A percentile compares a stretch with the other conserved stretches of the same genome.
Evolutionary conservation across 2,888 invertebrate species (phyloP).

Genomic region (Crocallis elinguaria): DNA sequence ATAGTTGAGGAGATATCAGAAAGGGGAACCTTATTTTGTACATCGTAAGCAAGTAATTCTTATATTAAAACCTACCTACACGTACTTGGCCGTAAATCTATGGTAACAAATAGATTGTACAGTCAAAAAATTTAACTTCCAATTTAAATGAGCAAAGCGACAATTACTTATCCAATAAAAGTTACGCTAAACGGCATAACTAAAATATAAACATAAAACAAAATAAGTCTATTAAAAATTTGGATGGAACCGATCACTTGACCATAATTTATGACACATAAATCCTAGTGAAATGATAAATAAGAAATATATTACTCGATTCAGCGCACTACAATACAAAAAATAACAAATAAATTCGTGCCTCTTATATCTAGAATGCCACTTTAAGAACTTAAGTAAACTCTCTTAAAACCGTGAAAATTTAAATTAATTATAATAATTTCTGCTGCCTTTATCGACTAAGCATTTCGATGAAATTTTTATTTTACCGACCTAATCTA

Average conservation of each 20-base stretch:
- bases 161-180: conserved; percentile 39
- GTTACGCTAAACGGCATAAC: conserved; percentile 41
- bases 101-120: conserved; percentile 79
- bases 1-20: conserved; percentile 46
- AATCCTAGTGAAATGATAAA: conserved; percentile 59
- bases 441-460: conserved; percentile 43
- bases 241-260: conserved; percentile 67
- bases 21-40: conserved; percentile 69
- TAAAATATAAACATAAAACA: conserved; percentile 42
- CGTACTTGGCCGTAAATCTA: conserved; percentile 80
- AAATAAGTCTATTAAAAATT: conserved; percentile 46
- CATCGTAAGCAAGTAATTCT: conserved; percentile 68
- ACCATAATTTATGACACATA: conserved; percentile 39
- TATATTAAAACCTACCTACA: conserved; percentile 70
- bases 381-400: conserved; percentile 55
- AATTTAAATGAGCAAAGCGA: conserved; percentile 66
- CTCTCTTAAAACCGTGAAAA: conserved; percentile 37
- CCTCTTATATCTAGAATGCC: conserved; percentile 78
- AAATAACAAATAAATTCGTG: conserved; percentile 85
- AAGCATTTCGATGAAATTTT: conserved; percentile 52
- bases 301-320: conserved; percentile 75
- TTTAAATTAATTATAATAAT: conserved; percentile 26
- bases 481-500: conserved; percentile 49
- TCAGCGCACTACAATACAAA: conserved; percentile 70
- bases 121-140: conserved; percentile 51